Evolutionary conservation across 2,888 invertebrate genomes (phyloP), one percentile per base, ranked within the genome.

Genomic region (Parnassius apollo): DNA sequence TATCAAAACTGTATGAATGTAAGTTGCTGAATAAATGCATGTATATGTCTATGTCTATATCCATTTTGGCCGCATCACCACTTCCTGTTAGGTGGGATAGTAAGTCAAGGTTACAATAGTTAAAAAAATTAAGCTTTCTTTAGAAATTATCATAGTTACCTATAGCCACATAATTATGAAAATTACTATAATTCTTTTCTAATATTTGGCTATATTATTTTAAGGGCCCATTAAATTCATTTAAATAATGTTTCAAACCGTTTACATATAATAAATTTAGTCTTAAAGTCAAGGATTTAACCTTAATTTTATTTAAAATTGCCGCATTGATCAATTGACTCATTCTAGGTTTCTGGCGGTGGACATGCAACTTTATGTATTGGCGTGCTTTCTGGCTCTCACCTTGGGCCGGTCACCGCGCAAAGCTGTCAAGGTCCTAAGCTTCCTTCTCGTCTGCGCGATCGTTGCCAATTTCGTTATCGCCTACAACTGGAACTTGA

Each of bases 301-400:
- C n/a, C 9, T 9, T 49, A 18, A 13, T 8, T 49, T 18, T 13
- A 49, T n/a, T 12, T 49, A 12, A 12, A 12, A 12, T 12, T 1
- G 13, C 22, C 18, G 50, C 22, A 50, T 50, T 50, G 50, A 50
- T 18, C 51, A n/a, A 7, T 13, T 13, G n/a, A 35, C 25, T 35
- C 35, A 18, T 13, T 61, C 2, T 70, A 86, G 86, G 86, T 86
- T 80, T 68, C 67, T 86, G 1, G 82, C 86, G 8, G 83, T 80
- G 42, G 86, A 86, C 66, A 81, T 81, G 78, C 86, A 86, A 72
- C 74, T 86, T 54, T 79, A 83, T 71, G 12, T 78, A 1, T 57
- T 82, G 22, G 71, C 74, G 0, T 63, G 76, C 35, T 35, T 35
- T 35, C 35, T 35, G 35, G 35, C 35, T 35, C 7, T 35, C 35